Conservation (phyloP, 2,888 invertebrate genomes). For the Cephus runcator region DNA sequence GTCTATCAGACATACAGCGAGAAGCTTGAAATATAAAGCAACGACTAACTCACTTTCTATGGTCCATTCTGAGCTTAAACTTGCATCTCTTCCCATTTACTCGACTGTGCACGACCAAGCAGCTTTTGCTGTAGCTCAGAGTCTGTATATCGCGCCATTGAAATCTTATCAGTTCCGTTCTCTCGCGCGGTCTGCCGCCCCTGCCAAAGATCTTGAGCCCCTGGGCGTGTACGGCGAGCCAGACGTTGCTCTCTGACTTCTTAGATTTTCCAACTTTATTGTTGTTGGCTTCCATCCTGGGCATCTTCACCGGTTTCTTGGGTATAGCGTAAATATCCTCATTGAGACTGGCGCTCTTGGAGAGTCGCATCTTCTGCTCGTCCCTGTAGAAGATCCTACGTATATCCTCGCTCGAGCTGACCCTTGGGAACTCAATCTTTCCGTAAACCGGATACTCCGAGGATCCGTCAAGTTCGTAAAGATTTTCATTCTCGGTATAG, state of each 20-base stretch:
- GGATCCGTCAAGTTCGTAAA: slow-evolving; percentile 42
- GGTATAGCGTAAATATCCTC: slow-evolving; percentile 39
- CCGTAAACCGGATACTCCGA: slow-evolving; percentile 39
- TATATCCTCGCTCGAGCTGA: slow-evolving; percentile 40
- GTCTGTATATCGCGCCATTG: slow-evolving; percentile 82
- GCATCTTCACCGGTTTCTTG: slow-evolving; percentile 21
- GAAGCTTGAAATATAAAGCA: slow-evolving; percentile 1
- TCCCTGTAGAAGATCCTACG: slow-evolving; percentile 37
- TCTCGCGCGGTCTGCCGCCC: slow-evolving; percentile 55
- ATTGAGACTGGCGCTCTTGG: slow-evolving; percentile 20
- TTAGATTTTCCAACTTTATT: slow-evolving; percentile 40
- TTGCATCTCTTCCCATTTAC: slow-evolving; percentile 72
- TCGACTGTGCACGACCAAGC: slow-evolving; percentile 70
- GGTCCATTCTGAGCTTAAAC: slow-evolving; percentile 79
- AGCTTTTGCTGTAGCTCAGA: slow-evolving; percentile 80
- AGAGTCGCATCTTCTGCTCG: slow-evolving; percentile 33
- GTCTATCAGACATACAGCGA: background rate
- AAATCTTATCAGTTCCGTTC: slow-evolving; percentile 63
- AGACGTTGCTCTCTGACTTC: slow-evolving; percentile 60
- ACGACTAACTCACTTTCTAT: slow-evolving; percentile 73
- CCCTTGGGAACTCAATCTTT: slow-evolving; percentile 38
- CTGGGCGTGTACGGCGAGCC: slow-evolving; percentile 64
- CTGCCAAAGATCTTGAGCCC: slow-evolving; percentile 63
- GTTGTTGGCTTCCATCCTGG: slow-evolving; percentile 27
- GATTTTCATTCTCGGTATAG: slow-evolving; percentile 39